These are phyloP conservation scores for Meloidogyne exigua DNA, from an alignment of 1,140 invertebrate species.

Conservation along the genomic window DNA sequence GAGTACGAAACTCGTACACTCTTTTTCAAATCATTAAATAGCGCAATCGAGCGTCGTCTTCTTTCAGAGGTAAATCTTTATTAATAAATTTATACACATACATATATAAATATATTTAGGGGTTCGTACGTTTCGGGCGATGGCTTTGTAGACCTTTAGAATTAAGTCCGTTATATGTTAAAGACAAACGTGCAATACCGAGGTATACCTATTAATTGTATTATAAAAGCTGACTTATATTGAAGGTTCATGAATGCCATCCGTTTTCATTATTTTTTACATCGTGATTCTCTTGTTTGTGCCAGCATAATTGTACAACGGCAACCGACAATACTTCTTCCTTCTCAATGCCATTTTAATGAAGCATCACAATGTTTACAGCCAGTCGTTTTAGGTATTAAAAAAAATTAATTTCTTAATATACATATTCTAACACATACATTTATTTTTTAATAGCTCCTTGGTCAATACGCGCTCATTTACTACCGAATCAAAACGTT, in stretches of 20 bases:
- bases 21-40: slow-evolving; percentile 48
- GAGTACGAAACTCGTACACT: slow-evolving; percentile 49
- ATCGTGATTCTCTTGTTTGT: slow-evolving; percentile 50
- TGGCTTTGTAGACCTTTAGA: slow-evolving; percentile 45
- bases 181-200: slow-evolving; percentile 22
- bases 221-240: neutral
- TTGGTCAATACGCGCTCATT: slow-evolving; percentile 43
- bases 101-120: slow-evolving; percentile 15
- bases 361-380: slow-evolving; percentile 11
- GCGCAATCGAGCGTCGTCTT: slow-evolving; percentile 39
- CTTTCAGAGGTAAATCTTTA: slow-evolving; percentile 21
- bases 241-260: slow-evolving; percentile 42
- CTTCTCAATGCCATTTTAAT: slow-evolving; percentile 30
- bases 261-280: slow-evolving; percentile 40
- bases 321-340: slow-evolving; percentile 38
- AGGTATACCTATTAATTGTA: slow-evolving; percentile 7
- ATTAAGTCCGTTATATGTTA: slow-evolving; percentile 12
- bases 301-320: slow-evolving; percentile 35
- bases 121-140: slow-evolving; percentile 44
- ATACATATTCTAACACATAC: neutral
- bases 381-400: slow-evolving; percentile 43
- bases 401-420: neutral
- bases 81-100: neutral
- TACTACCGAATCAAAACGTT: slow-evolving; percentile 41
- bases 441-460: slow-evolving; percentile 17